A percentile compares a stretch with the other conserved stretches of the same genome.
Conservation (phyloP, 2,797 vertebrate species). For the Melanotaenia nigrans region DNA sequence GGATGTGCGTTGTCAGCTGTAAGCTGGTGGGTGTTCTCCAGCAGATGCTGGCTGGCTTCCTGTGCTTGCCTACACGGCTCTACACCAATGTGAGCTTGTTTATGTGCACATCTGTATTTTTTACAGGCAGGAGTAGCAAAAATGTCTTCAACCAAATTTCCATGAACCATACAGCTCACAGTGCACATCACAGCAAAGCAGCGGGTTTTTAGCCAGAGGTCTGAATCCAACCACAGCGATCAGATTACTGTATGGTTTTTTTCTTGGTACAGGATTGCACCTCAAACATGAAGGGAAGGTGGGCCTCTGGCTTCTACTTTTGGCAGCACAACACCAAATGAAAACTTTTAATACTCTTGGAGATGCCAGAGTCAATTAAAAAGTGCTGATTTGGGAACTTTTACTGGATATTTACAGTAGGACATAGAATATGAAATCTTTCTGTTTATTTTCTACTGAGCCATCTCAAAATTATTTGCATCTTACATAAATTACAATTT, state of each 20-base stretch:
- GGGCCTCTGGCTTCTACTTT: slow-evolving; percentile 39
- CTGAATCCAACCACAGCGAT: slow-evolving; percentile 68
- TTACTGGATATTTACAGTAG: slow-evolving; percentile 28
- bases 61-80: slow-evolving; percentile 57
- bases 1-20: slow-evolving; percentile 67
- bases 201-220: slow-evolving; percentile 55
- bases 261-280: slow-evolving; percentile 47
- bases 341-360: slow-evolving; percentile 45
- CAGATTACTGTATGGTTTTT: slow-evolving; percentile 61
- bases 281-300: slow-evolving; percentile 51
- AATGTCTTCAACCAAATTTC: slow-evolving; percentile 55
- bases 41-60: slow-evolving; percentile 58
- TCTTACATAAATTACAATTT: slow-evolving; percentile 16
- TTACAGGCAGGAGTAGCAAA: slow-evolving; percentile 56
- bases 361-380: slow-evolving; percentile 40
- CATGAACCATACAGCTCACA: slow-evolving; percentile 59
- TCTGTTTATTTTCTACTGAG: slow-evolving; percentile 28
- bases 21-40: slow-evolving; percentile 62
- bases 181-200: slow-evolving; percentile 46
- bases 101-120: slow-evolving; percentile 20
- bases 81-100: not conserved
- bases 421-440: slow-evolving; percentile 47
- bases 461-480: slow-evolving; percentile 11
- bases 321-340: slow-evolving; percentile 39
- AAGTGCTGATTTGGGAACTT: slow-evolving; percentile 40